Evolutionary conservation across 2,888 invertebrate genomes (phyloP), one percentile per base, ranked within the genome.

Genomic region (Orthonevra nobilis): DNA sequence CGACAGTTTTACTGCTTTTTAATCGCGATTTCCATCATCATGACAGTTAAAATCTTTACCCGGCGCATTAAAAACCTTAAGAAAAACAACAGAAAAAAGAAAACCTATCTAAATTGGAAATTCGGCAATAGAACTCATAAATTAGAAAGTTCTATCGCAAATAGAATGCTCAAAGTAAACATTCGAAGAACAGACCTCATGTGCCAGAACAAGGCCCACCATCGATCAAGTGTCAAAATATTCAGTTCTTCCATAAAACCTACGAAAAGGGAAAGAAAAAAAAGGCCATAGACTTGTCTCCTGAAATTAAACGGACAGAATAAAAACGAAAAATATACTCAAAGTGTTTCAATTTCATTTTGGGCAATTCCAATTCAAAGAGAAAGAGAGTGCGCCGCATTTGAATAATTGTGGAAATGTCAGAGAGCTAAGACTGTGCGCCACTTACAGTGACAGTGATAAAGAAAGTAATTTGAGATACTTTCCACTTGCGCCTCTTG

Each of bases 401-500:
- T 79, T 79, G 79, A 79, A 73, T 79, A 79, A 73, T 79, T 79
- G 73, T 9, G 23, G 15, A 66, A 40, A 73, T 79, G 79, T 79
- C 61, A 73, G 54, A 5, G 64, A 48, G 46, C 42, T 36, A 69
- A 9, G 50, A 40, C 50, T 63, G 56, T 75, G 61, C 34, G 63
- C 75, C 63, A 79, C 79, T 79, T 61, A 73, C 81, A 60, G 52
- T 74, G 81, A 74, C 81, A 81, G 68, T 81, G 81, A 81, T 81
- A 81, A 74, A 81, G 81, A 74, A 81, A 81, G 81, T 81, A 81
- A 81, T 81, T 74, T 81, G 81, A 81, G 81, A 81, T 74, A 32
- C 73, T 68, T 79, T 79, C 56, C 61, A 79, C 79, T 73, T 61
- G 66, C 44, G 79, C 66, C n/a, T 58, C 68, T 58, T 56, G 38